These are phyloP conservation scores for Tetranychus urticae DNA, from an alignment of 1,140 invertebrate species.

Conservation along the genomic window DNA sequence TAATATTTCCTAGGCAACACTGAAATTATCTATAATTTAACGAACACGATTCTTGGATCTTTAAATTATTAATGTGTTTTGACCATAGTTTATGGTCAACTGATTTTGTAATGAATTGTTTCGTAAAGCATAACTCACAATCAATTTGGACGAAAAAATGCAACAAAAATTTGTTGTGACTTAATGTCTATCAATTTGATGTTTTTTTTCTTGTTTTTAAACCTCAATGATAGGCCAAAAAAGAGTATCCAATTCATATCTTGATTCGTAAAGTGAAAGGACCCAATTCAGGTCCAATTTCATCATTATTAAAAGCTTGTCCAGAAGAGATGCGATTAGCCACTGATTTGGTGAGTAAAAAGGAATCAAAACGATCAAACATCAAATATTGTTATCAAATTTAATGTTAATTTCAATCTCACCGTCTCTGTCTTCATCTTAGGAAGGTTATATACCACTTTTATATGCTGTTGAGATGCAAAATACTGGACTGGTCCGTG, in stretches of 20 bases:
- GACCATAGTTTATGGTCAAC: too few species aligned
- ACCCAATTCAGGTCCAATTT: constrained; percentile 60
- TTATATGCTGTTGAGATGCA: constrained; percentile 74
- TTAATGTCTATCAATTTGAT: too few species aligned
- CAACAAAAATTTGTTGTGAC: too few species aligned
- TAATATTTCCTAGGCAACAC: too few species aligned
- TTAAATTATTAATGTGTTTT: too few species aligned
- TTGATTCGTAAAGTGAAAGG: constrained; percentile 68
- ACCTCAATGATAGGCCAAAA: constrained; percentile 15
- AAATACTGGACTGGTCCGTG: constrained; percentile 70
- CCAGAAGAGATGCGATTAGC: constrained; percentile 62
- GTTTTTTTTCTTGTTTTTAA: too few species aligned
- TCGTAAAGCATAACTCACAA: too few species aligned
- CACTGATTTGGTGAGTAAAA: constrained; percentile 55
- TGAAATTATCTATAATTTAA: too few species aligned
- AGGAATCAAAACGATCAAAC: neutral
- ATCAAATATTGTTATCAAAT: neutral
- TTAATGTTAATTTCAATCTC: neutral
- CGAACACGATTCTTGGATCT: too few species aligned
- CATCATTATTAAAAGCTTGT: constrained; percentile 51
- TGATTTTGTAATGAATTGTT: too few species aligned
- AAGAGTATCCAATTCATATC: constrained; percentile 71
- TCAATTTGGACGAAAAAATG: too few species aligned
- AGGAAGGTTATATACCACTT: constrained; percentile 78
- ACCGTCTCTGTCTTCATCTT: neutral